Evolutionary conservation across 2,888 invertebrate species (phyloP).

Genomic region (Agonopterix heracliana): DNA sequence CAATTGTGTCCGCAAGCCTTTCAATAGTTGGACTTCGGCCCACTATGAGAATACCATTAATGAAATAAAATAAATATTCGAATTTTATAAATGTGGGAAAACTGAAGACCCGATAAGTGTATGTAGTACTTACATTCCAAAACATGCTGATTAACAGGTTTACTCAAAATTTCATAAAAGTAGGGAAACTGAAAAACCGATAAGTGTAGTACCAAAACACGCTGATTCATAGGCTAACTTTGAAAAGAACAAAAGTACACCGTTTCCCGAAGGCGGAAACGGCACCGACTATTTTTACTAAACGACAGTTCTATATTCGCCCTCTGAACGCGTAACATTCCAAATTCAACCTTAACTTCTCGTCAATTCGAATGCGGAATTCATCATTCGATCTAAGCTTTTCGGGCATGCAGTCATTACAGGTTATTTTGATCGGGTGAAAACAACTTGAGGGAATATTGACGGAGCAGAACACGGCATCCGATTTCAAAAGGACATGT

Average conservation of each 20-base stretch:
- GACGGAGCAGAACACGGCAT: constrained; percentile 39
- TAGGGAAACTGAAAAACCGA: too few species aligned
- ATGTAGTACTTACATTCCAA: too few species aligned
- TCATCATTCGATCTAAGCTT: constrained; percentile 9
- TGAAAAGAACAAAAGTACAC: constrained; percentile 55
- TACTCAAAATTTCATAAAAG: too few species aligned
- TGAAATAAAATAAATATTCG: too few species aligned
- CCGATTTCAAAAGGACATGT: constrained; percentile 35
- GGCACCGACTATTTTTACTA: constrained; percentile 63
- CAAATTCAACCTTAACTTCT: constrained; percentile 43
- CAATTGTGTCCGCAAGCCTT: too few species aligned
- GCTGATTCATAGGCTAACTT: too few species aligned
- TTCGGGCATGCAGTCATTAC: constrained; percentile 43
- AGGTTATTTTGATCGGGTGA: constrained; percentile 47
- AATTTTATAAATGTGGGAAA: too few species aligned
- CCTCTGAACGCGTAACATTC: constrained; percentile 26
- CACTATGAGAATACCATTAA: too few species aligned
- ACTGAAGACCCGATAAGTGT: too few species aligned
- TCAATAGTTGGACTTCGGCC: too few species aligned
- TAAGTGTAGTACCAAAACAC: too few species aligned
- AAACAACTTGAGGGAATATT: constrained; percentile 37
- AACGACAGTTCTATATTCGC: constrained; percentile 45
- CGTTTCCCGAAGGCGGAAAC: constrained; percentile 65
- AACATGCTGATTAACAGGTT: too few species aligned
- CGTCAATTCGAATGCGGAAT: constrained; percentile 5